Conservation (phyloP, 2,797 vertebrate species). For the Brachymystax lenok region DNA sequence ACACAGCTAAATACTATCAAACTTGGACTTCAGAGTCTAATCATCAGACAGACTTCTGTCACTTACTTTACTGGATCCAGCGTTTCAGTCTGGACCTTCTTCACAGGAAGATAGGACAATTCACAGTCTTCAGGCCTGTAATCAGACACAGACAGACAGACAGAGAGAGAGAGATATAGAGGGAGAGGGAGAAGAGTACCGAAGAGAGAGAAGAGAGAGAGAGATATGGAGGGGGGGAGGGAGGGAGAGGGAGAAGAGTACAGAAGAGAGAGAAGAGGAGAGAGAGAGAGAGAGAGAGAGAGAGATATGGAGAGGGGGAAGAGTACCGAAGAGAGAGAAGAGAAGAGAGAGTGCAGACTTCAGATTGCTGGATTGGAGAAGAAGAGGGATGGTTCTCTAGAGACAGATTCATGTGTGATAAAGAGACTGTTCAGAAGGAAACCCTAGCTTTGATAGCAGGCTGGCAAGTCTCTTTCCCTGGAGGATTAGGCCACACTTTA, state of each 20-base stretch:
- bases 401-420: background rate
- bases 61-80: conserved; percentile 1
- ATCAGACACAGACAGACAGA: conserved; percentile 24
- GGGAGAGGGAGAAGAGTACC: too few relatives aligned
- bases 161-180: background rate
- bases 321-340: too few relatives aligned
- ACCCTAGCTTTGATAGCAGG: background rate
- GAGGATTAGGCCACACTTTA: background rate
- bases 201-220: too few relatives aligned
- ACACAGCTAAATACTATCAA: conserved; percentile 16
- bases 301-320: background rate
- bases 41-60: background rate
- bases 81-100: conserved; percentile 43
- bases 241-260: too few relatives aligned
- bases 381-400: background rate
- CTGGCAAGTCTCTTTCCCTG: conserved; percentile 8
- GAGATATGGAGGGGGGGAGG: too few relatives aligned
- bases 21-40: background rate
- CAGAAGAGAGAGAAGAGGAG: background rate
- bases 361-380: conserved; percentile 1
- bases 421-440: conserved; percentile 3
- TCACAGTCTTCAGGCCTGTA: conserved; percentile 89
- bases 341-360: background rate
- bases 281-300: background rate
- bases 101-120: conserved; percentile 82